phyloP scores from a whole-genome alignment of 2,113 vertebrate species.

The Saccopteryx leptura region DNA sequence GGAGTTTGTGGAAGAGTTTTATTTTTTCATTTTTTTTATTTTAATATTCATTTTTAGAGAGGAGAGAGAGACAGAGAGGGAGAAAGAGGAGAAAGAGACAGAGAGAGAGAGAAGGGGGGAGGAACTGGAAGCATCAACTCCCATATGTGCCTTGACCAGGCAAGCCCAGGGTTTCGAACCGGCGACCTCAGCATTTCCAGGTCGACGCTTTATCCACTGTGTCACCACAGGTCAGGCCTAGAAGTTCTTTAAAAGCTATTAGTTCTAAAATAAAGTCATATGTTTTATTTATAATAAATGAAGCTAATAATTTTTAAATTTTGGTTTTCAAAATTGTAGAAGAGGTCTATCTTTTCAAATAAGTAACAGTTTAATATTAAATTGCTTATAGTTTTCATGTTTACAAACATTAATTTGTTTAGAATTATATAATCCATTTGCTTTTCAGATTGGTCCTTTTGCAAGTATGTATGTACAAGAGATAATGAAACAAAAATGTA shows the following conservation, averaged over 20 bases:
- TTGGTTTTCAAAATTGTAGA: slow-evolving; percentile 47
- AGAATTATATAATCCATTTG: not conserved
- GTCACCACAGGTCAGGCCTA: no score
- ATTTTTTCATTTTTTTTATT: no score
- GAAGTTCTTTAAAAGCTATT: slow-evolving; percentile 42
- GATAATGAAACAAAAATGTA: slow-evolving; percentile 37
- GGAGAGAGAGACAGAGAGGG: no score
- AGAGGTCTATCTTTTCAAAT: slow-evolving; percentile 10
- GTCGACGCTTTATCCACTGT: no score
- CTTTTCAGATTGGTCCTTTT: slow-evolving; percentile 43
- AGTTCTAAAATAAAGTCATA: slow-evolving; percentile 34
- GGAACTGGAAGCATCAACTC: no score
- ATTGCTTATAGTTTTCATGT: slow-evolving; percentile 57
- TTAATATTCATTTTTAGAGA: no score
- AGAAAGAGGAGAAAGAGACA: no score
- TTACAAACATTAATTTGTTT: slow-evolving; percentile 48
- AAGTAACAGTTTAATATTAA: not conserved
- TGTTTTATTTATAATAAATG: slow-evolving; percentile 40
- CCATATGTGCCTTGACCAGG: no score
- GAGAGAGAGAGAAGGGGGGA: no score
- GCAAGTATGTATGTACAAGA: slow-evolving; percentile 43
- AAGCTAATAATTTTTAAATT: slow-evolving; percentile 25
- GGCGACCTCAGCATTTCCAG: no score
- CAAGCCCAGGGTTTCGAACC: no score
- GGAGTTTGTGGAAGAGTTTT: no score